Evolutionary conservation across 2,797 vertebrate species (phyloP).

Genomic region (Fistularia tabacaria): DNA sequence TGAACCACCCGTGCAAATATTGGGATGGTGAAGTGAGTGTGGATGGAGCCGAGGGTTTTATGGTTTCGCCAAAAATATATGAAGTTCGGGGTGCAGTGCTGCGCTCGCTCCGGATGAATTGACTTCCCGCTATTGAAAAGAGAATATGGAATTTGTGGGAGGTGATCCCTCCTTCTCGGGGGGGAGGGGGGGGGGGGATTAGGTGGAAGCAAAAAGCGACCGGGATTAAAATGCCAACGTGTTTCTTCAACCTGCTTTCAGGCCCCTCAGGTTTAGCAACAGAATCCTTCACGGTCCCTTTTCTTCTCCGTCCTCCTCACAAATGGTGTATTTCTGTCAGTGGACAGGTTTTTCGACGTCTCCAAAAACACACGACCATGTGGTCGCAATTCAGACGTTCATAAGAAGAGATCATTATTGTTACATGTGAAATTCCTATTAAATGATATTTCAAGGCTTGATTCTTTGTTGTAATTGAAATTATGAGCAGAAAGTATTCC

Average conservation of each 20-base stretch:
- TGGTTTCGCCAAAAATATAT: constrained; percentile 9
- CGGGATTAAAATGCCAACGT: constrained; percentile 21
- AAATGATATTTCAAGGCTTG: no score
- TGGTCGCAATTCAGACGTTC: no score
- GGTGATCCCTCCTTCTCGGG: constrained; percentile 34
- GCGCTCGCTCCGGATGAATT: constrained; percentile 12
- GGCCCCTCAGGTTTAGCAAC: constrained; percentile 12
- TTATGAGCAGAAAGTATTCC: no score
- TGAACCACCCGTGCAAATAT: constrained; percentile 20
- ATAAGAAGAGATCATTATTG: no score
- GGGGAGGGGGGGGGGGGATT: constrained; percentile 38
- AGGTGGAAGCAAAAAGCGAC: constrained; percentile 22
- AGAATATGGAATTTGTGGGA: constrained; percentile 24
- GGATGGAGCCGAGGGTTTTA: background rate
- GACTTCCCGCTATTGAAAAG: constrained; percentile 22
- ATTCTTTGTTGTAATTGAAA: no score
- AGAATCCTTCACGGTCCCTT: background rate
- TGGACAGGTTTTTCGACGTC: no score
- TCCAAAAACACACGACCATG: no score
- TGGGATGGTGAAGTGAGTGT: background rate
- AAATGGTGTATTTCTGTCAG: background rate
- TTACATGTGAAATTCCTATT: no score
- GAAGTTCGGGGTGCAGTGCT: background rate
- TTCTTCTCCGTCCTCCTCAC: background rate
- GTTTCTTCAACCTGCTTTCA: constrained; percentile 32